Evolutionary conservation across 2,888 invertebrate species (phyloP).

Genomic region (Eupelmus urozonus): DNA sequence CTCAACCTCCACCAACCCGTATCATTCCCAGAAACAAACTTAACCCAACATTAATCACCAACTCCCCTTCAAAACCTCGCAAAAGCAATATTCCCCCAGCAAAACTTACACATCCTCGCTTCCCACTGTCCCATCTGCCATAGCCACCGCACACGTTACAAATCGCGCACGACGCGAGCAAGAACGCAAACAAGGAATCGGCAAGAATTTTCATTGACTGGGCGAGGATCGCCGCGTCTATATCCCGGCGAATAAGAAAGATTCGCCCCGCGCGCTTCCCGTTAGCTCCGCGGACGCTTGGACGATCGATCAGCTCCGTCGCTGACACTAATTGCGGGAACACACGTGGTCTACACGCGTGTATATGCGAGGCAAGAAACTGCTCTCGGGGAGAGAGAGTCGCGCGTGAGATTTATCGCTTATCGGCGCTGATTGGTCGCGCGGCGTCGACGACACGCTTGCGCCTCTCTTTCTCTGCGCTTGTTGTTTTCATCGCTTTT

Average conservation of each 20-base stretch:
- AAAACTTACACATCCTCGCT: too few species aligned
- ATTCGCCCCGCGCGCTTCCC: not conserved
- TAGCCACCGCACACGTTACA: not conserved
- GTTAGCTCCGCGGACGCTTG: too few species aligned
- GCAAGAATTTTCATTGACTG: conserved; percentile 38
- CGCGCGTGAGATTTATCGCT: conserved; percentile 70
- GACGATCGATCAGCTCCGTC: too few species aligned
- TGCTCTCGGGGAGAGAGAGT: conserved; percentile 60
- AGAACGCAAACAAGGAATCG: not conserved
- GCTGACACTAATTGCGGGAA: conserved; percentile 74
- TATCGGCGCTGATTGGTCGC: conserved; percentile 69
- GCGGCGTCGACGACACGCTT: too few species aligned
- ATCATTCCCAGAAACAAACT: too few species aligned
- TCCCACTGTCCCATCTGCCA: too few species aligned
- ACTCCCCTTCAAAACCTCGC: too few species aligned
- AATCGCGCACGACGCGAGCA: not conserved
- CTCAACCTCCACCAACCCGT: too few species aligned
- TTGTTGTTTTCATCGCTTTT: not conserved
- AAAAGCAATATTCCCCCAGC: too few species aligned
- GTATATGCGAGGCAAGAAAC: conserved; percentile 62
- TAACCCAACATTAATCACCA: too few species aligned
- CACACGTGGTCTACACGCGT: conserved; percentile 70
- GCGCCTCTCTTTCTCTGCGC: not conserved
- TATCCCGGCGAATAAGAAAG: too few species aligned
- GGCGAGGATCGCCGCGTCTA: not conserved